A percentile compares a stretch with the other conserved stretches of the same genome.
These are phyloP conservation scores for Heptranchias perlo DNA, from an alignment of 2,113 vertebrate genomes.

Conservation along the genomic window DNA sequence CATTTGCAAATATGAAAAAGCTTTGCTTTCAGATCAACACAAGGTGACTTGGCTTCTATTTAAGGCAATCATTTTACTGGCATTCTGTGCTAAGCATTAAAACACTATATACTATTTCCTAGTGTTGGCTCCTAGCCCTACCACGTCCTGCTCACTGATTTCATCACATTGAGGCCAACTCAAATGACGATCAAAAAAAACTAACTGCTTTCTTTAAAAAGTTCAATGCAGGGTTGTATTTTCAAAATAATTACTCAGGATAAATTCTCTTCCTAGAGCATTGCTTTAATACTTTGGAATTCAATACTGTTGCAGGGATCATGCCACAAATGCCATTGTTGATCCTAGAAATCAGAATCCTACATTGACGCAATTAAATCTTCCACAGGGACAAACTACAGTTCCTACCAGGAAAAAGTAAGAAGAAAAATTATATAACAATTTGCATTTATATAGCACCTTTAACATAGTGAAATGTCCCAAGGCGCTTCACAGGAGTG, in stretches of 20 bases:
- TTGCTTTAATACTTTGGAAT: neutral
- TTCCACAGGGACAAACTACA: neutral
- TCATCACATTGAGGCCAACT: neutral
- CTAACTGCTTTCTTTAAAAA: too few relatives aligned
- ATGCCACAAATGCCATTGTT: neutral
- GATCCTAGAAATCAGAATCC: neutral
- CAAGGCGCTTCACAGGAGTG: too few relatives aligned
- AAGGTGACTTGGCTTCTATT: neutral
- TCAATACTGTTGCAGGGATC: too few relatives aligned
- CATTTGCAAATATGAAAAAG: neutral
- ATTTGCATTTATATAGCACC: too few relatives aligned
- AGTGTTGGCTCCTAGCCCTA: neutral
- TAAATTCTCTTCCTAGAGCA: neutral
- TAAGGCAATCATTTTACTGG: neutral
- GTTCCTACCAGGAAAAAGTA: neutral
- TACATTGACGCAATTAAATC: neutral
- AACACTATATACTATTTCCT: too few relatives aligned
- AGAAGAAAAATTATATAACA: too few relatives aligned
- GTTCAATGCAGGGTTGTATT: neutral
- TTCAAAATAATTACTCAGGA: neutral
- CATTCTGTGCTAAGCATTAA: neutral
- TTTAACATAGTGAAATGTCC: too few relatives aligned
- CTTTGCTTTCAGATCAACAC: neutral
- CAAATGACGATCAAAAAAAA: neutral
- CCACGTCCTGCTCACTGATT: neutral